Conservation (phyloP, 2,888 invertebrate genomes). For the Andrena praecox region DNA sequence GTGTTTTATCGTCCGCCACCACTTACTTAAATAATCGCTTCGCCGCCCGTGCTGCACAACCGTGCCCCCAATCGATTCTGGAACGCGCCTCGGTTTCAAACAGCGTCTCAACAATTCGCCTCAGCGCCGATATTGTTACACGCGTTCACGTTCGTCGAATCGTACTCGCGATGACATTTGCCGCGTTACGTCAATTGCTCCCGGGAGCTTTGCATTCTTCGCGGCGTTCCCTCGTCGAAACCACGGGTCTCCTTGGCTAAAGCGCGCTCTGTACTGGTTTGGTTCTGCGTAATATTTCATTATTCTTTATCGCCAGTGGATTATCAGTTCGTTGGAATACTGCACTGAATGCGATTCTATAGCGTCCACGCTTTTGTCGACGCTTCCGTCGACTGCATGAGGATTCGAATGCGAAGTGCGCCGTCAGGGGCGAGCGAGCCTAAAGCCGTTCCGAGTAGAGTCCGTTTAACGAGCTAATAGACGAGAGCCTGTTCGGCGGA, state of each 20-base stretch:
- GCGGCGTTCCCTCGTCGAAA: not conserved
- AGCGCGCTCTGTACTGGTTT: constrained; percentile 17
- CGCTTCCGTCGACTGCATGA: constrained; percentile 34
- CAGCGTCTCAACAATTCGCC: constrained; percentile 21
- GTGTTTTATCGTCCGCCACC: constrained; percentile 29
- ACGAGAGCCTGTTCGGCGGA: not conserved
- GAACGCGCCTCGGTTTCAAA: constrained; percentile 41
- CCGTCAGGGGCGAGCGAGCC: not conserved
- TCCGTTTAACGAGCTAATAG: not conserved
- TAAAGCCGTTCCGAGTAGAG: not conserved
- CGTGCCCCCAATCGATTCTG: not conserved
- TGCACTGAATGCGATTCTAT: constrained; percentile 23
- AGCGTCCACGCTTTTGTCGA: constrained; percentile 29
- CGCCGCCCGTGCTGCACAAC: constrained; percentile 8
- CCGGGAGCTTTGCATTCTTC: not conserved
- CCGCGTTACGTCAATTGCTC: not conserved
- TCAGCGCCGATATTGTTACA: not conserved
- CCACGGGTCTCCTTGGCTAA: not conserved
- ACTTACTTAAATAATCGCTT: constrained; percentile 13
- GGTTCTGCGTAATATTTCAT: constrained; percentile 4
- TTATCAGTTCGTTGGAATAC: constrained; percentile 9
- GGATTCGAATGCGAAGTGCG: constrained; percentile 70
- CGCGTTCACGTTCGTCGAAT: constrained; percentile 14
- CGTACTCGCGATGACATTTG: constrained; percentile 29
- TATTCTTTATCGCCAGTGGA: not conserved